These are phyloP conservation scores for Zosterops borbonicus DNA, from an alignment of 2,113 vertebrate genomes.

Conservation along the genomic window DNA sequence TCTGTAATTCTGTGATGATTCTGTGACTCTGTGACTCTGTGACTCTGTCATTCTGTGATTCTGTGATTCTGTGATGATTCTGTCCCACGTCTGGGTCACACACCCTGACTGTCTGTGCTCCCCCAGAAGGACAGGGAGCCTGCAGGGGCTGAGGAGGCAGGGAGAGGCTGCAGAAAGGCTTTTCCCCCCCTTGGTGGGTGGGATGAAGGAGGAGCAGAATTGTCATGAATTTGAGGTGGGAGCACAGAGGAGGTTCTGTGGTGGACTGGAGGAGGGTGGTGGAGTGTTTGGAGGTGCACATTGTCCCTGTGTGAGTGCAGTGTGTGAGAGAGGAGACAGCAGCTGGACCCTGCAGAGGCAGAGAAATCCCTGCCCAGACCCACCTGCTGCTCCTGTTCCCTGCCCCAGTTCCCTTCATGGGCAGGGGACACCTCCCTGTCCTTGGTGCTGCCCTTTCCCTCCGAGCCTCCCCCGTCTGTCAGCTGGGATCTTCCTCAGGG, in stretches of 20 bases:
- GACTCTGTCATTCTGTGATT: too few relatives aligned
- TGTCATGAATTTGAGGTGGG: neutral
- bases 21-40: too few relatives aligned
- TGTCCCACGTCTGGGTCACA: neutral
- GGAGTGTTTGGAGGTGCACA: neutral
- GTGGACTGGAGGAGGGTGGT: fast-evolving
- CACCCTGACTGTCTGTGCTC: neutral
- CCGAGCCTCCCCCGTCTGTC: neutral
- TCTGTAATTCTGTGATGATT: too few relatives aligned
- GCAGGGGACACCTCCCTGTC: neutral
- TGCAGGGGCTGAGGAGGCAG: neutral
- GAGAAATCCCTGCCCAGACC: neutral
- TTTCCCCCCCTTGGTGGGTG: neutral
- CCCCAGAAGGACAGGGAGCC: neutral
- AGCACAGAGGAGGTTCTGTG: neutral
- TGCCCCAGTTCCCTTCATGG: neutral
- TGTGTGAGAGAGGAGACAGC: neutral
- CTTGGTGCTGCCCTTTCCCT: neutral
- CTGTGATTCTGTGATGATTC: too few relatives aligned
- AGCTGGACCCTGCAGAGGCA: neutral
- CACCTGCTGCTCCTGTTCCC: neutral
- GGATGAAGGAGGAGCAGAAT: neutral
- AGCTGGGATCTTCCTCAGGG: neutral
- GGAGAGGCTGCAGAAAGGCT: neutral
- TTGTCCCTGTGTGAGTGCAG: neutral